Evolutionary conservation across 2,888 invertebrate species (phyloP), one percentile per base, ranked within the genome.

Genomic region (Papilio elwesi): DNA sequence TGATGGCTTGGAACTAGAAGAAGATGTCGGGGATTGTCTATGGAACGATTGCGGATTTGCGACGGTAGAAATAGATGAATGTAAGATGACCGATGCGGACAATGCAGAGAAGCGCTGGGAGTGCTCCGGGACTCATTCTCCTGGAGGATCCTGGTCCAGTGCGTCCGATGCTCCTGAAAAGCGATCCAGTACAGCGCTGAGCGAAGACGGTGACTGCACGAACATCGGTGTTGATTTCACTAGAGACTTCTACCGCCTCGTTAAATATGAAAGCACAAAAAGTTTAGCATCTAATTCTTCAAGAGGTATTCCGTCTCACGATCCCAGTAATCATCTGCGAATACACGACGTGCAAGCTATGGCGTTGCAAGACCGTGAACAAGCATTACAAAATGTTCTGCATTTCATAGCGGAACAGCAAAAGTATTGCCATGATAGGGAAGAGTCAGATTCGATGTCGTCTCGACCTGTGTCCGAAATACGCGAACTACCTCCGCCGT

Each of bases 261-360:
- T 97, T 64, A 97, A 97, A 89, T 97, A 97, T 83, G 97, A 97
- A 85, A 97, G 97, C 88, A 96, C 96, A 75, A 96, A 96, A 86
- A 97, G 97, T 85, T 90, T 97, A 83, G 96, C 96, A 57, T 96
- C 96, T 51, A 96, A 96, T 81, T 96, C 96, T 63, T 96, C 96
- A 72, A 94, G 96, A 83, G 95, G 95, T 77, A 87, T 95, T 59
- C 95, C 95, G 11, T 94, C 94, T 6, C 89, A 85, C 74, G 95
- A 95, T 76, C 92, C 93, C 47, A 92, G 83, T 74, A 91, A 78
- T 77, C 91, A 91, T 78, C 84, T 94, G 69, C 84, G 93, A 78
- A 88, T 92, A 68, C 93, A 93, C 63, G 94, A 94, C 74, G 90
- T 90, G 26, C 93, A 90, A 82, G 88, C 91, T 15, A 88, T 93